These are phyloP conservation scores for Chromis chromis DNA, from an alignment of 2,797 vertebrate genomes.

Conservation along the genomic window DNA sequence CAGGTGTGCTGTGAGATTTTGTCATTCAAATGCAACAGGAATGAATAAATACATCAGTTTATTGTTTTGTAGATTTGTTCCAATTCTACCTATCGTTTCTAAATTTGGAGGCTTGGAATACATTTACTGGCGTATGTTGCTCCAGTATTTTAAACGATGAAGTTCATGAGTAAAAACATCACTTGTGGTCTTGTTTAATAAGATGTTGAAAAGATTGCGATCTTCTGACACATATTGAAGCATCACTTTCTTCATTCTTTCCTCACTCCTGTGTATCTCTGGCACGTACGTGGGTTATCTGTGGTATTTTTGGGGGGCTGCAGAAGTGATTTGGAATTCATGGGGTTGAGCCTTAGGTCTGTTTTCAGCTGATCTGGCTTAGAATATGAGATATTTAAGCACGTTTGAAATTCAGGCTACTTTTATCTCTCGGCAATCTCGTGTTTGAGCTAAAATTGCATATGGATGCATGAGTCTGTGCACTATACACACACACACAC, in stretches of 20 bases:
- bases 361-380: slow-evolving; percentile 57
- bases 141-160: not conserved
- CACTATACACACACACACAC: not conserved
- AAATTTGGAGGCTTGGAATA: not conserved
- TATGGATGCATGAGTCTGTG: not conserved
- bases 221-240: slow-evolving; percentile 8
- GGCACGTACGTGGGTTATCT: slow-evolving; percentile 61
- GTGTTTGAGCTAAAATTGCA: slow-evolving; percentile 4
- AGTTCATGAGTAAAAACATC: not conserved
- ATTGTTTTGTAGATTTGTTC: slow-evolving; percentile 17
- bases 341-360: slow-evolving; percentile 53
- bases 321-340: slow-evolving; percentile 62
- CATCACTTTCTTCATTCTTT: slow-evolving; percentile 50
- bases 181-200: not conserved
- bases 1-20: slow-evolving; percentile 56
- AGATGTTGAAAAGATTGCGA: slow-evolving; percentile 10
- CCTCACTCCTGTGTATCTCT: slow-evolving; percentile 61
- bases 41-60: slow-evolving; percentile 49
- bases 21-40: slow-evolving; percentile 57
- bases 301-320: slow-evolving; percentile 49
- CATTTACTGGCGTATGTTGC: not conserved
- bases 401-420: slow-evolving; percentile 44
- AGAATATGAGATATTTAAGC: slow-evolving; percentile 43
- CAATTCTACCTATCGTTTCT: slow-evolving; percentile 4
- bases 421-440: slow-evolving; percentile 44